Base-by-base conservation (phyloP, 2,113 vertebrate species). In the Poeciliopsis prolifica region DNA sequence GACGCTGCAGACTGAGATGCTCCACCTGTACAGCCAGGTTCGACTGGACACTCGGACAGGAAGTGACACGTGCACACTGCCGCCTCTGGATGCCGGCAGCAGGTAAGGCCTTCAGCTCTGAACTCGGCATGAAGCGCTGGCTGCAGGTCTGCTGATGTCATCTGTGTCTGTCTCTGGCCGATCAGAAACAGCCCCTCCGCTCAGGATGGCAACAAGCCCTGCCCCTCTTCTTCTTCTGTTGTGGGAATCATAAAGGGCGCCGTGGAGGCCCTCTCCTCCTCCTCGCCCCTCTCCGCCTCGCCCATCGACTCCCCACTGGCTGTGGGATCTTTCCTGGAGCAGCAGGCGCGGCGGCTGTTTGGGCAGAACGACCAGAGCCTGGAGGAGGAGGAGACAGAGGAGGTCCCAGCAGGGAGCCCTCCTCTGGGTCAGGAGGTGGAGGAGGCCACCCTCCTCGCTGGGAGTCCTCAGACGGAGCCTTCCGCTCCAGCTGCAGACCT, bases 291-390 rank as follows among this genome's bases (percentile, higher is more conserved):
- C 86, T 97, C 97, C 80, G 95, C 95, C 89, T 88, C 81, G 74
- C 95, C 80, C 51, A 74, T 85, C 15, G 82, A 88, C 24, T 88
- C 94, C 79, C 96, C 95, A 0, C 81, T 96, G 10, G 94, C 95
- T 0, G 94, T 96, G 3, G 96, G 97, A 74, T 98, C 97, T 87
- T 97, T 97, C 91, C 94, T 99, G 78, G 96, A 96, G 81, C 97
- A 97, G 94, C 95, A 94, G 68, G 95, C 96, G 0, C 95, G 96
- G 30, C 95, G 96, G 85, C 90, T 98, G 33, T 97, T 98, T 79
- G 92, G 96, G 69, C 96, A 90, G 9, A 4, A 85, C 44, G 76
- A 33, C 77, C 81, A 96, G 95, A 93, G 96, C 95, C 95, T 95
- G 79, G 95, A 94, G 74, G 96, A 95, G 88, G 92, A 95, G 73